A percentile compares a stretch with the other conserved stretches of the same genome.
phyloP scores from a whole-genome alignment of 2,797 vertebrate species.

The Cyprinodon diabolis region DNA sequence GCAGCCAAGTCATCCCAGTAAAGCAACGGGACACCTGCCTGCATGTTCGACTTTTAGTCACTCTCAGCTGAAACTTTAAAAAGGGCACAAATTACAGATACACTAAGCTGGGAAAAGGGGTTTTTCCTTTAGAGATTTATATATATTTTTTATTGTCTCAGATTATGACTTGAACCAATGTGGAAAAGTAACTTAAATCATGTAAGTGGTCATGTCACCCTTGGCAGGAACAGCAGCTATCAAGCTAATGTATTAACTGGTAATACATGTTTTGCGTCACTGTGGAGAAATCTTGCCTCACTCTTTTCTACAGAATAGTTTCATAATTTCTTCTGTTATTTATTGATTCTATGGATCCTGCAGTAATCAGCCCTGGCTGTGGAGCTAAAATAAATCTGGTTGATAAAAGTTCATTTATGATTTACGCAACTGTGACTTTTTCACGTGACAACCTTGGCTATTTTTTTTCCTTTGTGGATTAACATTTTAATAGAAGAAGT shows the following conservation, averaged over 20 bases:
- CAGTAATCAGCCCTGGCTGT: background rate
- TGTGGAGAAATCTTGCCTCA: background rate
- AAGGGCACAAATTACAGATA: background rate
- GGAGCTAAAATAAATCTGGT: too few species aligned
- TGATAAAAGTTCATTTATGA: too few species aligned
- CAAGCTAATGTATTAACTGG: background rate
- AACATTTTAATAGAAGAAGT: background rate
- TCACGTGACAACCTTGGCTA: too few species aligned
- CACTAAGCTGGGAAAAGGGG: background rate
- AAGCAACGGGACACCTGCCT: too few species aligned
- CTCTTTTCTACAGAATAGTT: background rate
- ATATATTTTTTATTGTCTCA: too few species aligned
- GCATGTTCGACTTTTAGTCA: too few species aligned
- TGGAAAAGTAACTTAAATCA: too few species aligned
- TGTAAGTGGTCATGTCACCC: too few species aligned
- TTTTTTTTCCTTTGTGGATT: too few species aligned
- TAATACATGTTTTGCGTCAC: background rate
- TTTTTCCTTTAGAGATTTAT: background rate
- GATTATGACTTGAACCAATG: too few species aligned
- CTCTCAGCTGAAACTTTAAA: background rate
- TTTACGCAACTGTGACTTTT: too few species aligned
- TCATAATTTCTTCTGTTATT: background rate
- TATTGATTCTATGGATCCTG: background rate
- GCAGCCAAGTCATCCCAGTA: constrained; percentile 27
- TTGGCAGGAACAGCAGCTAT: too few species aligned